These are phyloP conservation scores for Hydra vulgaris DNA, from an alignment of 30 jellyfish, hydroid and myxozoan genomes.

Conservation along the genomic window DNA sequence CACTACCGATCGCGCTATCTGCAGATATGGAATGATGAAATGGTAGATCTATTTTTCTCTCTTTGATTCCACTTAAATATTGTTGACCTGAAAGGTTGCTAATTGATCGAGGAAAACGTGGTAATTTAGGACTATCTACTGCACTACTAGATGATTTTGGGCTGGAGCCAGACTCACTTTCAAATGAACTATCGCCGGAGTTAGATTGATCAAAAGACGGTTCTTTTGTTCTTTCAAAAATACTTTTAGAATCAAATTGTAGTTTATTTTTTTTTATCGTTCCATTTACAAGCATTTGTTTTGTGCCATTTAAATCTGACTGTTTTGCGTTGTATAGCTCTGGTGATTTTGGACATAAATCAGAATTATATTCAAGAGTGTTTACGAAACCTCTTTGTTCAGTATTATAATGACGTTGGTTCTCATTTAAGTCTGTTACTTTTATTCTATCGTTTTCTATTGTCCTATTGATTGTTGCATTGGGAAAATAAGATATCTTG, in stretches of 20 bases:
- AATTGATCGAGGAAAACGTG: not conserved
- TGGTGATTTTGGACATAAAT: not conserved
- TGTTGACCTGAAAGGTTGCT: not conserved
- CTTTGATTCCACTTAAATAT: not conserved
- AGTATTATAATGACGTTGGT: not conserved
- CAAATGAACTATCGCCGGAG: not conserved
- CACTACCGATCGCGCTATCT: constrained; percentile 9
- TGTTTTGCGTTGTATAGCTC: too few relatives aligned
- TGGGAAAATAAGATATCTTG: not conserved
- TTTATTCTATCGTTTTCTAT: not conserved
- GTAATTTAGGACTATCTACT: not conserved
- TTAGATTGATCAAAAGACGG: not conserved
- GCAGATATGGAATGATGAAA: not conserved
- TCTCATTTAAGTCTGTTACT: not conserved
- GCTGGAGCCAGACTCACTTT: not conserved
- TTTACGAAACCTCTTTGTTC: not conserved
- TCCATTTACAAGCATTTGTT: not conserved
- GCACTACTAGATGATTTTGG: not conserved
- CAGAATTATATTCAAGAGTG: not conserved
- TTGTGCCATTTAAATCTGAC: too few relatives aligned
- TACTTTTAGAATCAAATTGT: not conserved
- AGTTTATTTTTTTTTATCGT: not conserved
- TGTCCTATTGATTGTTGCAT: not conserved
- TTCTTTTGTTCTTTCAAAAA: not conserved
- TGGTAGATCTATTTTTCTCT: not conserved